Base-by-base conservation (phyloP, 2,113 vertebrate species). In the Salminus brasiliensis region DNA sequence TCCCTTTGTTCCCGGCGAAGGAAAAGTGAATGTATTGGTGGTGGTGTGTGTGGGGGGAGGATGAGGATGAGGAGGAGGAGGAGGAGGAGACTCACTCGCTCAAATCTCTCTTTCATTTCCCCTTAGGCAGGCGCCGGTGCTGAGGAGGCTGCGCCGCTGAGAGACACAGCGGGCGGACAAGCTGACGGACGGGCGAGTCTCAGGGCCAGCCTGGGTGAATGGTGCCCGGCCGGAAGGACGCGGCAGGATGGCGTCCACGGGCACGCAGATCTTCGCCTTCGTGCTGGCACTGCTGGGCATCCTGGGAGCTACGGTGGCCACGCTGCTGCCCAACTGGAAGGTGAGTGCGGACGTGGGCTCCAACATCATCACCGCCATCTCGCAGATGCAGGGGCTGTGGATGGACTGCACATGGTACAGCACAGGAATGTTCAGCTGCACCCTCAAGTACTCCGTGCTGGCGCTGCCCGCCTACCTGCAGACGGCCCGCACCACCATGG, bases 381-480 rank as follows among this genome's bases (percentile, higher is more conserved):
- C 93, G 4, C 96, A 97, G 90, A 95, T 96, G 93, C 96, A 97
- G 78, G 98, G 98, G 36, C 92, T 99, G 69, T 99, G 98, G 98
- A 96, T 98, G 97, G 97, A 99, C 93, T 99, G 98, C 92, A 96
- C 96, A 0, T 98, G 97, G 96, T 95, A 96, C 91, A 99, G 98
- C 92, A 98, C 98, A 0, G 98, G 98, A 81, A 95, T 98, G 95
- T 97, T 99, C 87, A 98, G 97, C 89, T 99, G 98, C 70, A 94
- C 93, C 1, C 89, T 97, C 8, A 96, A 96, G 87, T 93, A 94
- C 87, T 97, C 98, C 0, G 84, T 96, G 23, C 93, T 99, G 47
- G 93, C 96, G 0, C 95, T 97, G 32, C 97, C 97, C 0, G 16
- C 91, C n/a, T 96, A 96, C 60, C 91, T 97, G 90, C 97, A 97